Evolutionary conservation across 2,113 vertebrate genomes (phyloP), one percentile per base, ranked within the genome.

Genomic region (Apistogramma diplotaenia): DNA sequence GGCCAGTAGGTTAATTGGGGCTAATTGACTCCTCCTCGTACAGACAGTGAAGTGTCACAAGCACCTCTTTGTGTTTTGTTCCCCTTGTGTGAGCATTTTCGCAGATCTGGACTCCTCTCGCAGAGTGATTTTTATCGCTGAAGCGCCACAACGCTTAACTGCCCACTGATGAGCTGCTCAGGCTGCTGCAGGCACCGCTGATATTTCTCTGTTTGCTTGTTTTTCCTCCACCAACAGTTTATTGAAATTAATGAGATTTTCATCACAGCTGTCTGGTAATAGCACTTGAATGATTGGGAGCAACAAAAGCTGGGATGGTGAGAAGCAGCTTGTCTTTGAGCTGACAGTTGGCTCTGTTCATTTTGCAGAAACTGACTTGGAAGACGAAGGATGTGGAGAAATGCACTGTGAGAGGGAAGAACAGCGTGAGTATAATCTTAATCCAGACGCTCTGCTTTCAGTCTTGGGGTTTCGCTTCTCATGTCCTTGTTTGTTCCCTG

Each of bases 351-450:
- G 84, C 75, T 80, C 79, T 86, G 49, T 87, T 83, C 54, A 16
- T 89, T 72, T 90, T 91, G 78, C 90, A 96, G 95, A 96, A 95
- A 81, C 93, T 96, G 87, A 95, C 94, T 53, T 96, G 95, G 95
- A 96, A 95, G 85, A 95, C 95, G 31, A 95, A 95, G 83, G 94
- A 95, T 78, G 93, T 96, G 86, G 94, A 95, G 78, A 96, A 96
- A 86, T 96, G 95, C 89, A 96, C 95, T 7, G 94, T 96, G 93
- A 90, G 95, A 79, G 95, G 95, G 80, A 96, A 96, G 16, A 96
- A 95, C 91, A 96, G 94, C 87, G 95, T 96, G 90, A 95, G 95
- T 95, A 62, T 88, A 37, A 56, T 71, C 73, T 60, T 35, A 35
- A 35, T 27, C 21, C 65, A 75, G 49, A 67, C 59, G 59, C 2